A percentile compares a stretch with the other conserved stretches of the same genome.
phyloP scores from a whole-genome alignment of 2,113 vertebrate genomes.

The Daubentonia madagascariensis region DNA sequence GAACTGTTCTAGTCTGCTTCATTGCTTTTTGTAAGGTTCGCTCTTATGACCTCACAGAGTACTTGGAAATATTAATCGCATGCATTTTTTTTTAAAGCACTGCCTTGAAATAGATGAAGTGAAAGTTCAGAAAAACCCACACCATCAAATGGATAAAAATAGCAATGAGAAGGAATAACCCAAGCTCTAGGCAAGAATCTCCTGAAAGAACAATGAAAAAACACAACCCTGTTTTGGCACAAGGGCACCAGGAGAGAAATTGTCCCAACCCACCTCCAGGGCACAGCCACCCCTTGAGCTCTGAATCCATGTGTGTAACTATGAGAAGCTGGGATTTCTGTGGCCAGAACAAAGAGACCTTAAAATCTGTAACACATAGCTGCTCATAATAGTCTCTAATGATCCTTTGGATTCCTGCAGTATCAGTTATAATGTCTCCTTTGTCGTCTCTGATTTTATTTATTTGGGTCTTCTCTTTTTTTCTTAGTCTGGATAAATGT shows the following conservation, averaged over 20 bases:
- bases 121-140: constrained; percentile 16
- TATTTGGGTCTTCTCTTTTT: no score
- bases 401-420: no score
- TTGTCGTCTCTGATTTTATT: no score
- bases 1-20: background rate
- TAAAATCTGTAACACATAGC: background rate
- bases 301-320: background rate
- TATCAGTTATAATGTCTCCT: no score
- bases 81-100: background rate
- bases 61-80: background rate
- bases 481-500: no score
- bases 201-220: background rate
- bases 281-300: background rate
- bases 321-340: background rate
- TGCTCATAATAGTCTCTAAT: no score
- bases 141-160: constrained; percentile 43
- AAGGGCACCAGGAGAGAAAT: background rate
- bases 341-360: background rate
- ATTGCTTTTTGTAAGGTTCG: background rate
- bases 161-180: constrained; percentile 2
- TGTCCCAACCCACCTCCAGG: background rate
- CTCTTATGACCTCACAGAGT: background rate
- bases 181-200: constrained; percentile 29
- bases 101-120: background rate
- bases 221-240: background rate